phyloP scores from a whole-genome alignment of 2,797 vertebrate species.

The Pyrocephalus nanus region DNA sequence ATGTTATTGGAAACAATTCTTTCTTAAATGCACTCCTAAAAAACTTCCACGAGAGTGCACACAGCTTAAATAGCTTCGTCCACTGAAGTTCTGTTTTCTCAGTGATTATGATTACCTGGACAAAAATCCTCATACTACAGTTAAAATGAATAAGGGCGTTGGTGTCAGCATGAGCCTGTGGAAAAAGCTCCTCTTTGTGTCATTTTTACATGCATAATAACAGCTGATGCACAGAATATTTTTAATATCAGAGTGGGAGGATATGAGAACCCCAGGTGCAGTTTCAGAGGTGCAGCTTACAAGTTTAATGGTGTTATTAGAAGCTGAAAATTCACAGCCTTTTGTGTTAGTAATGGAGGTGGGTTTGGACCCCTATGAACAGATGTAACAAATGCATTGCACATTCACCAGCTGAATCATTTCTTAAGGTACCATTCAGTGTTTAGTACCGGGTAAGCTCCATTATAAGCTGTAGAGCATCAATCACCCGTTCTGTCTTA shows the following conservation, averaged over 20 bases:
- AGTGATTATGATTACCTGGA: not conserved
- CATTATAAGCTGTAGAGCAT: not conserved
- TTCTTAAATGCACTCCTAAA: not conserved
- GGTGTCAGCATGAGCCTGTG: constrained; percentile 23
- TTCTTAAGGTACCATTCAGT: not conserved
- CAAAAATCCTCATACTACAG: not conserved
- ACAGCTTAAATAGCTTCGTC: not conserved
- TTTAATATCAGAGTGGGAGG: constrained; percentile 64
- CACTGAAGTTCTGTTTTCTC: not conserved
- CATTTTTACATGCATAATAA: constrained; percentile 36
- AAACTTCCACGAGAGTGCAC: not conserved
- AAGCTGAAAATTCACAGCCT: constrained; percentile 42
- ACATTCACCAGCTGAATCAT: not conserved
- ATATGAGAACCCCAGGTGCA: constrained; percentile 55
- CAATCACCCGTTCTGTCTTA: not conserved
- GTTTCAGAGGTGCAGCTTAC: constrained; percentile 24
- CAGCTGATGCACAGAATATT: constrained; percentile 47
- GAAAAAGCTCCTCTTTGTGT: constrained; percentile 35
- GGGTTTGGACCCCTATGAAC: not conserved
- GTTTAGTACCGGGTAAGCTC: not conserved
- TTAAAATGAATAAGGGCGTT: not conserved
- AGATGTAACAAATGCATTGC: not conserved
- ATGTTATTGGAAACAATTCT: not conserved
- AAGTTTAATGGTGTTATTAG: constrained; percentile 4
- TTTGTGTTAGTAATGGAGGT: not conserved